These are phyloP conservation scores for Ranitomeya imitator DNA, from an alignment of 2,113 vertebrate species.

Conservation along the genomic window DNA sequence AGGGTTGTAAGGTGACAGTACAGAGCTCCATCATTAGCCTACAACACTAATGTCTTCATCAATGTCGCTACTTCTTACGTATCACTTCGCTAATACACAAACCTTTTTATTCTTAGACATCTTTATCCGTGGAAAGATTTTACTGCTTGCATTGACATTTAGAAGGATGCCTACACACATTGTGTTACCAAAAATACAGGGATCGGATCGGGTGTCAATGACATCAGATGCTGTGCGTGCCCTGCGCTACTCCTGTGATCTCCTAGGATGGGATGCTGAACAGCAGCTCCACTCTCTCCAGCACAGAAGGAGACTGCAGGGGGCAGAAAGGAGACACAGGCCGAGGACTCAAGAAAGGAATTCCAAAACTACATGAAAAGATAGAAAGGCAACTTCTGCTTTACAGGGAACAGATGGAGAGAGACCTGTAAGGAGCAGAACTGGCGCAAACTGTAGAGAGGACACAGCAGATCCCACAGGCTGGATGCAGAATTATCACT, in stretches of 20 bases:
- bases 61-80: background rate
- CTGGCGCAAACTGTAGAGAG: conserved; percentile 30
- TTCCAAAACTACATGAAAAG: conserved; percentile 55
- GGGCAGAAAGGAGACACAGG: conserved; percentile 55
- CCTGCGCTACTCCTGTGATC: background rate
- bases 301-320: conserved; percentile 47
- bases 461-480: background rate
- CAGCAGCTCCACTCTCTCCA: conserved; percentile 31
- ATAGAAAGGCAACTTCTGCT: conserved; percentile 44
- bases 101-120: background rate
- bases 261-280: conserved; percentile 10
- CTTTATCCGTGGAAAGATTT: background rate
- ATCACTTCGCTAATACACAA: background rate
- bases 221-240: conserved; percentile 12
- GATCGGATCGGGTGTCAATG: conserved; percentile 22
- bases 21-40: background rate
- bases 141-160: conserved; percentile 10
- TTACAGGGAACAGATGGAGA: conserved; percentile 54
- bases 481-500: conserved; percentile 20
- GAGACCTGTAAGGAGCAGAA: conserved; percentile 39
- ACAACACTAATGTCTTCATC: background rate
- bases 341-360: conserved; percentile 48
- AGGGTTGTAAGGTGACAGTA: background rate
- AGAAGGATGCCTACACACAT: conserved; percentile 16
- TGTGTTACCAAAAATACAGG: conserved; percentile 39